These are phyloP conservation scores for Masticophis lateralis DNA, from an alignment of 2,797 vertebrate species.

Conservation along the genomic window DNA sequence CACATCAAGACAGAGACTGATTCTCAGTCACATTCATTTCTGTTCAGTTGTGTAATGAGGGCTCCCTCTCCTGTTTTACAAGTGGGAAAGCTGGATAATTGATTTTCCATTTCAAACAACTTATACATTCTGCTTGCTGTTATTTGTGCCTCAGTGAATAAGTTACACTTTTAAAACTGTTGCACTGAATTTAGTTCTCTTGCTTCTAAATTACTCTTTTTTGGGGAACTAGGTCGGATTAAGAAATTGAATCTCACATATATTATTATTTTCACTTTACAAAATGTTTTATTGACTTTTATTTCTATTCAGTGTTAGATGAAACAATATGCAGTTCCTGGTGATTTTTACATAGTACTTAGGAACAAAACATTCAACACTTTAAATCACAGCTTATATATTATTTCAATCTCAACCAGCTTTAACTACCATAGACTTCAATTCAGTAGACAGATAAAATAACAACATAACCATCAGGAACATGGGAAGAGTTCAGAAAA, in stretches of 20 bases:
- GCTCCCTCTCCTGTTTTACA: conserved; percentile 49
- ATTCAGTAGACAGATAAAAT: not conserved
- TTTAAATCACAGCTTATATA: not conserved
- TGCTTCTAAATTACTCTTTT: not conserved
- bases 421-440: not conserved
- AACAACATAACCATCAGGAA: not conserved
- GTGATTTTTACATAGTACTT: not conserved
- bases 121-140: not conserved
- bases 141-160: not conserved
- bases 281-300: not conserved
- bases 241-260: not conserved
- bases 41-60: conserved; percentile 17
- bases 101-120: not conserved
- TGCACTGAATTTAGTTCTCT: not conserved
- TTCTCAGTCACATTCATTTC: not conserved
- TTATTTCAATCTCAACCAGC: not conserved
- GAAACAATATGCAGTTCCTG: not conserved
- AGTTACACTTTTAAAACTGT: not conserved
- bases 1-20: not conserved
- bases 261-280: not conserved
- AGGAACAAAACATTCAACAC: not conserved
- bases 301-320: not conserved
- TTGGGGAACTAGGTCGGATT: not conserved
- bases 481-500: not conserved
- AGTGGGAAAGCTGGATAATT: not conserved